phyloP scores from a whole-genome alignment of 2,113 vertebrate species.

The rat (Rattus norvegicus) region DNA sequence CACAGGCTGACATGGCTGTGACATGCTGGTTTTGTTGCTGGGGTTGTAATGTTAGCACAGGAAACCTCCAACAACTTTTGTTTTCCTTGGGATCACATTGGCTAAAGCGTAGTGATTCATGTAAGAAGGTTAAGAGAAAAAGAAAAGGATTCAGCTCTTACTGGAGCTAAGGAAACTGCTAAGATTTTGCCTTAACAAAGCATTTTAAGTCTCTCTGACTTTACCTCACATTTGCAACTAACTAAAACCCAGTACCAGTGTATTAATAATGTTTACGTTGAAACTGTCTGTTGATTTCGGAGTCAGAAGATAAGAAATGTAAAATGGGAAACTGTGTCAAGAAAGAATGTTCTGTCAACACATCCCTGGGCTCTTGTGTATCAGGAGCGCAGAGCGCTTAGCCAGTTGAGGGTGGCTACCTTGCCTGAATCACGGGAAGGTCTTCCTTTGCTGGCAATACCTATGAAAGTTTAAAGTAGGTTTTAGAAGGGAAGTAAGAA shows the following conservation, averaged over 20 bases:
- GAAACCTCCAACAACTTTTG: background rate
- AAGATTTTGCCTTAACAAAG: background rate
- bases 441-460: background rate
- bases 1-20: rapidly evolving
- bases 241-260: background rate
- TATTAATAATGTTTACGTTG: background rate
- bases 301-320: background rate
- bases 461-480: background rate
- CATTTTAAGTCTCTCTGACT: background rate
- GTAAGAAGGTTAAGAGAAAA: background rate
- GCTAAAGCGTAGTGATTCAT: background rate
- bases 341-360: background rate
- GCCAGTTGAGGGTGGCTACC: background rate
- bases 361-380: background rate
- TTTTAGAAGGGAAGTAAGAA: background rate
- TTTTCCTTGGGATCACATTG: background rate
- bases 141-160: background rate
- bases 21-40: background rate
- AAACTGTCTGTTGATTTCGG: background rate
- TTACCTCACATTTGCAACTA: background rate
- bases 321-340: background rate
- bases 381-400: background rate
- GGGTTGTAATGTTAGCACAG: rapidly evolving
- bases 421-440: background rate
- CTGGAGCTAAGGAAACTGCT: background rate